Evolutionary conservation across 2,797 vertebrate genomes (phyloP).

Genomic region (Iguana delicatissima): DNA sequence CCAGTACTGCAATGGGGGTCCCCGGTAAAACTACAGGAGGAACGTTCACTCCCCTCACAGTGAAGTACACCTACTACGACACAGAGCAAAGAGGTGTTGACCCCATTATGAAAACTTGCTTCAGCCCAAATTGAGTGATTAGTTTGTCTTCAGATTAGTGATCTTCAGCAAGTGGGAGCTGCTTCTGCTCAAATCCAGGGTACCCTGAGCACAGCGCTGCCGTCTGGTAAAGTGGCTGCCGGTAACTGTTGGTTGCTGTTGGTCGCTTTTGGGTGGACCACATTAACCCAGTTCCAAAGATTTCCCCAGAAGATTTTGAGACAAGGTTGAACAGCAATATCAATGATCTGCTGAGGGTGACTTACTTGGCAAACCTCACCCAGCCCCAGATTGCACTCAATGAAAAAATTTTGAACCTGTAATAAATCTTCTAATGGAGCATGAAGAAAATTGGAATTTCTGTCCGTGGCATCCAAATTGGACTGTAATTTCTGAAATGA

Average conservation of each 20-base stretch:
- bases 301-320: conserved; percentile 95
- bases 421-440: conserved; percentile 61
- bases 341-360: conserved; percentile 98
- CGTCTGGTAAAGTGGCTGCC: conserved; percentile 93
- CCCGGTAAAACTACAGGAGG: conserved; percentile 97
- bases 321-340: conserved; percentile 99
- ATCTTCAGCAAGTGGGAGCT: conserved; percentile 92
- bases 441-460: conserved; percentile 23
- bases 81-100: conserved; percentile 95
- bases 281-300: conserved; percentile 97
- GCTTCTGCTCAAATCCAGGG: conserved; percentile 92
- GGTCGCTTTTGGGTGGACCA: conserved; percentile 97
- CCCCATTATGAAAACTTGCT: conserved; percentile 93
- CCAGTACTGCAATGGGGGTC: conserved; percentile 97
- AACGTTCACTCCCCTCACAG: conserved; percentile 95
- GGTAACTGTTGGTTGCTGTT: conserved; percentile 89
- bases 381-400: conserved; percentile 98
- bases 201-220: conserved; percentile 90
- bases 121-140: conserved; percentile 88
- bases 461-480: conserved; percentile 19
- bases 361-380: conserved; percentile 96
- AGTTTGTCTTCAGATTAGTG: conserved; percentile 87
- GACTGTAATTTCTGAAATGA: conserved; percentile 50
- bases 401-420: conserved; percentile 93
- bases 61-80: conserved; percentile 93